Evolutionary conservation across 1,140 invertebrate species (phyloP).

Genomic region (Chymomyza costata): DNA sequence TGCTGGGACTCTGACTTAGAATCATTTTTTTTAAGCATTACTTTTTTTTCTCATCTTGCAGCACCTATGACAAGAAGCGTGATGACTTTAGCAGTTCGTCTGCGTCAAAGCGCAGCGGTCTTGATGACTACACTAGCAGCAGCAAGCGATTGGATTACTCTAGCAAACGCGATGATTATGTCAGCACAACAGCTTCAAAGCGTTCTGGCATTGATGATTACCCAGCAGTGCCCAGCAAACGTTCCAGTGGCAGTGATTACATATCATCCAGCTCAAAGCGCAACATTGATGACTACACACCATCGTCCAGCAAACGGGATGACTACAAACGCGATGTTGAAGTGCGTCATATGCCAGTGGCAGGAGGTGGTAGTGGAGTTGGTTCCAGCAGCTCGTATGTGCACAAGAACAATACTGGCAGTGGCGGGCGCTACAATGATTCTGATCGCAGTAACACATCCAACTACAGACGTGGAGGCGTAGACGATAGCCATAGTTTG

Average conservation of each 20-base stretch:
- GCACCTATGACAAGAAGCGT: constrained; percentile 66
- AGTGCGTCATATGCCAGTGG: constrained; percentile 57
- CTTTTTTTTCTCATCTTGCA: constrained; percentile 2
- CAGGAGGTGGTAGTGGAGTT: constrained; percentile 26
- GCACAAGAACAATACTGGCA: constrained; percentile 45
- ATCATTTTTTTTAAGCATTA: no score
- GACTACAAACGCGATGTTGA: constrained; percentile 60
- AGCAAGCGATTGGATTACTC: constrained; percentile 61
- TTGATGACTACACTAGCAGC: constrained; percentile 59
- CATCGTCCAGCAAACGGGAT: constrained; percentile 55
- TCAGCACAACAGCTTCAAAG: constrained; percentile 40
- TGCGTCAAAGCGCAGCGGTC: constrained; percentile 38
- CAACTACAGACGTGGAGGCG: constrained; percentile 52
- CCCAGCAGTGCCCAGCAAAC: constrained; percentile 49
- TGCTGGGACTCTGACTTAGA: no score
- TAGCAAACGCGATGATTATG: constrained; percentile 59
- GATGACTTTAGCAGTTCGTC: constrained; percentile 63
- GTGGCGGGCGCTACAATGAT: constrained; percentile 57
- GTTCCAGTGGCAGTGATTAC: constrained; percentile 59
- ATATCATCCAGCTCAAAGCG: constrained; percentile 47
- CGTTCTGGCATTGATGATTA: constrained; percentile 64
- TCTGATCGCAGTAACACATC: constrained; percentile 50
- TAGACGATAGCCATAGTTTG: constrained; percentile 59
- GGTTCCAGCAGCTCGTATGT: constrained; percentile 52
- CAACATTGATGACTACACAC: constrained; percentile 37